phyloP scores from a whole-genome alignment of 2,113 vertebrate species.

The Phylloscopus whistleri region DNA sequence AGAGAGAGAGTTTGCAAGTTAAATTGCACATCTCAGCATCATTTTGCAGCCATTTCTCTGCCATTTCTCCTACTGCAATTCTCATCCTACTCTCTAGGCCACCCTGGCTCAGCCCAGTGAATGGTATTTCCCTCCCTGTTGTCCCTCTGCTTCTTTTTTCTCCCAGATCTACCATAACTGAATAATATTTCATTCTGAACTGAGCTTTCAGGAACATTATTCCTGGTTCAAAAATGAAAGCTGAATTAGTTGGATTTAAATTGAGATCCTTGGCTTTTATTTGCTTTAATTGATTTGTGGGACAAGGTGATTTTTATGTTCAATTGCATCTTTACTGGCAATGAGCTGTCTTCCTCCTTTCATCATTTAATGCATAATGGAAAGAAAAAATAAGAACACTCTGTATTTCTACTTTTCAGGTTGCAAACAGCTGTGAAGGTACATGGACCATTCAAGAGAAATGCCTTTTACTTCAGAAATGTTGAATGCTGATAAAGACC shows the following conservation, averaged over 20 bases:
- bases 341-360: not conserved
- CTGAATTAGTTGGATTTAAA: not conserved
- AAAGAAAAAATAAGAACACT: not conserved
- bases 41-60: not conserved
- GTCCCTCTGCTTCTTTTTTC: not conserved
- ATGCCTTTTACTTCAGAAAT: not conserved
- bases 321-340: not conserved
- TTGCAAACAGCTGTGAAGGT: not conserved
- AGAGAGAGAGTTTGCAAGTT: not conserved
- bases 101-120: not conserved
- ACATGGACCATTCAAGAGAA: not conserved
- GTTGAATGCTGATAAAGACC: not conserved
- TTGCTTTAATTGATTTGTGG: not conserved
- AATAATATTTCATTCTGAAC: not conserved
- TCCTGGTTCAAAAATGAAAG: not conserved
- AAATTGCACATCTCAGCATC: not conserved
- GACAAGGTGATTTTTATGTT: not conserved
- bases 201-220: not conserved
- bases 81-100: not conserved
- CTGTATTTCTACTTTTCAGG: not conserved
- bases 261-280: not conserved
- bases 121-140: accelerated
- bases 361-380: not conserved
- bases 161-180: not conserved
- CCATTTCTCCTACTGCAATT: not conserved